These are phyloP conservation scores for Saccopteryx leptura DNA, from an alignment of 2,113 vertebrate genomes.

Conservation along the genomic window DNA sequence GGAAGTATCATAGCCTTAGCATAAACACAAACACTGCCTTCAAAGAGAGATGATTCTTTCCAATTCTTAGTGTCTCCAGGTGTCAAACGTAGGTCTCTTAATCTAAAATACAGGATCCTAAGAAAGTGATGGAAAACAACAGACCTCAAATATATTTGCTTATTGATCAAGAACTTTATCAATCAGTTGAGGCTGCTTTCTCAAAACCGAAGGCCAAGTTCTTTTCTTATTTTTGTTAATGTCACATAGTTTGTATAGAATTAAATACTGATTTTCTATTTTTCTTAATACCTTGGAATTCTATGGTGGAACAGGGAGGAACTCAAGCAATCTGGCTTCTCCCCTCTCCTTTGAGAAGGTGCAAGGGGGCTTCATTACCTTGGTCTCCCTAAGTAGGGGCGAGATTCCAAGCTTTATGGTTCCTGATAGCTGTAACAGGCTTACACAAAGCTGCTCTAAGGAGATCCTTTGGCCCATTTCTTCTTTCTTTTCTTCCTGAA, in stretches of 20 bases:
- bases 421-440: slow-evolving; percentile 40
- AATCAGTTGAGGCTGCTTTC: neutral
- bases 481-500: slow-evolving; percentile 17
- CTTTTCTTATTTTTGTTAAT: slow-evolving; percentile 37
- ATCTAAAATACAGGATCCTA: neutral
- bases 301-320: neutral
- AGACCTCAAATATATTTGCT: neutral
- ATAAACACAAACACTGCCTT: neutral
- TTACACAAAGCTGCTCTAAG: slow-evolving; percentile 57
- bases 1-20: neutral
- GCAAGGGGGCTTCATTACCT: slow-evolving; percentile 34
- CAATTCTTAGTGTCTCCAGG: neutral
- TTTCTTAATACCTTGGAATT: slow-evolving; percentile 25
- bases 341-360: neutral
- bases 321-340: neutral
- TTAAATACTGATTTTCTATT: slow-evolving; percentile 24
- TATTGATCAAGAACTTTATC: neutral
- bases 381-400: neutral
- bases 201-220: neutral
- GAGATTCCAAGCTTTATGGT: slow-evolving; percentile 56
- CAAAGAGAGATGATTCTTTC: neutral
- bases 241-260: neutral
- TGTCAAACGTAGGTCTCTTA: neutral
- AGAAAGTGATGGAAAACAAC: neutral
- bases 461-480: slow-evolving; percentile 22